Percentiles rank a stretch among this genome's conserved stretches.
These are phyloP conservation scores for Carollia perspicillata DNA, from an alignment of 2,113 vertebrate species.

Conservation along the genomic window DNA sequence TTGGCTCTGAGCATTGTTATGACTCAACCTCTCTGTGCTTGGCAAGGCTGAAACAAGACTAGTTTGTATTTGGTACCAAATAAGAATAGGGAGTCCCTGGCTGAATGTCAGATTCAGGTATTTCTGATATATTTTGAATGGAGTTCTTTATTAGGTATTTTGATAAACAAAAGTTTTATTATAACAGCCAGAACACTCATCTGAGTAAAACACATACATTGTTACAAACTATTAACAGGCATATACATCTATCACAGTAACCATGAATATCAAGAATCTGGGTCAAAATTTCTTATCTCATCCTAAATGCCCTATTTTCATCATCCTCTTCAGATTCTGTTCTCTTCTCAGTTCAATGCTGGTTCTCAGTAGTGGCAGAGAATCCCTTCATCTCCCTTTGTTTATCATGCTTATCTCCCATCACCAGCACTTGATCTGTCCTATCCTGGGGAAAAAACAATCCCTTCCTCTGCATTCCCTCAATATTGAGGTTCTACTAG, in stretches of 20 bases:
- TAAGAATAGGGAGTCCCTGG: conserved; percentile 51
- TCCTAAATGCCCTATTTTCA: not conserved
- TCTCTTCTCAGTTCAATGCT: not conserved
- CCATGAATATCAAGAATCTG: not conserved
- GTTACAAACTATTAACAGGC: not conserved
- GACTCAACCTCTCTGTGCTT: conserved; percentile 59
- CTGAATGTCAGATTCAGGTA: conserved; percentile 55
- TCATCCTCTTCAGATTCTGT: not conserved
- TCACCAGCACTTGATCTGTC: not conserved
- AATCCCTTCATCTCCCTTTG: not conserved
- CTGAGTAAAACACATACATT: conserved; percentile 28
- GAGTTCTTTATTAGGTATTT: conserved; percentile 47
- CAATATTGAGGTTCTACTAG: not conserved
- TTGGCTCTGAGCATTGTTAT: conserved; percentile 55
- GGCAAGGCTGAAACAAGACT: conserved; percentile 52
- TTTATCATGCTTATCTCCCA: not conserved
- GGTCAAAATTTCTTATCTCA: not conserved
- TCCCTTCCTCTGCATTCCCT: not conserved
- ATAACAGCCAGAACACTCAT: not conserved
- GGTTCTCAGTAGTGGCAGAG: not conserved
- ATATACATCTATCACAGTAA: not conserved
- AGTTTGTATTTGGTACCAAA: conserved; percentile 47
- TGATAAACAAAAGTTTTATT: conserved; percentile 20
- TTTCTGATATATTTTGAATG: conserved; percentile 52
- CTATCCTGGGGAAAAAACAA: not conserved